Base-by-base conservation (phyloP, 2,113 vertebrate genomes). In the Hydrochoerus hydrochaeris region DNA sequence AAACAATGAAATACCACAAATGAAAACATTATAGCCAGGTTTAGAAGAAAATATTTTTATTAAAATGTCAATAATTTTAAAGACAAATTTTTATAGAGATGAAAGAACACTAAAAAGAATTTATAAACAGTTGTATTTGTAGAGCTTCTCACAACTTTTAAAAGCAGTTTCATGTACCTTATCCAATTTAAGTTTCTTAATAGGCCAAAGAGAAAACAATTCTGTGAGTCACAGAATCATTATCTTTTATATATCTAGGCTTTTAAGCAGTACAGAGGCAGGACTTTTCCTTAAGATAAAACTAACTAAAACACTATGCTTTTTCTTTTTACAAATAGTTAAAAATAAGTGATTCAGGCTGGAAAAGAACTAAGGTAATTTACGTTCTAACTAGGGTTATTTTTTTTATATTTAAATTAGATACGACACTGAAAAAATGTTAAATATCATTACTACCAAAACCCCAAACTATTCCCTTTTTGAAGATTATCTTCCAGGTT, bases 1-100 rank as follows among this genome's bases (percentile, higher is more conserved):
- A 80, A 93, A 44, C 52, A 67, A 88, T 16, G 49, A 52, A 38
- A 94, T 10, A 26, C 20, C 84, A 67, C 1, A 17, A 92, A 94
- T 84, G 52, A 89, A 91, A 89, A 84, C 17, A 26, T n/a, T 78
- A 63, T 32, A 85, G 28, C 13, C 62, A 93, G 41, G 44, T 52
- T 89, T 80, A 81, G 78, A 88, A 78, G 69, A 82, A 67, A 80
- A 54, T 65, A 30, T 30, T 89, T 94, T 94, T 44, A 46, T 67
- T 87, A 88, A 95, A 63, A 85, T 88, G n/a, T 85, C 32, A 88
- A 60, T 71, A 14, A 71, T 49, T 96, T 90, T 20, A 73, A 90
- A 95, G 84, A 60, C 35, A 89, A 95, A 80, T 1, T 67, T 94
- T 81, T 46, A 32, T 54, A 88, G 57, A 10, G 4, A 1, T 80